Percentiles rank a stretch among this genome's conserved stretches.
Conservation (phyloP, 2,113 vertebrate species). For the Xiphophorus couchianus region DNA sequence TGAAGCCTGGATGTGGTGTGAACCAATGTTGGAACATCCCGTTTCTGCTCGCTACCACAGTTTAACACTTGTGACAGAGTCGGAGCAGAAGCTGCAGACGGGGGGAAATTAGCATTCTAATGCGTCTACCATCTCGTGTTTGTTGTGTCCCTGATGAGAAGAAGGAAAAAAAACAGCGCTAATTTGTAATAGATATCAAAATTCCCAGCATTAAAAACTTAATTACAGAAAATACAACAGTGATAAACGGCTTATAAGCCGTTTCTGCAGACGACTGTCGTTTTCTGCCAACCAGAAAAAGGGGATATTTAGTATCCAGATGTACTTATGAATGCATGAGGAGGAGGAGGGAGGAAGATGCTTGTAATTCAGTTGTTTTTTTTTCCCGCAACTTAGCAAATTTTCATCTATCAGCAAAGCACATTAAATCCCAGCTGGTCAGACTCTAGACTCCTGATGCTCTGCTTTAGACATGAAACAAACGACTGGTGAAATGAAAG, state of each 20-base stretch:
- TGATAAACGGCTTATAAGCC: conserved; percentile 51
- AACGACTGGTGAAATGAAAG: conserved; percentile 71
- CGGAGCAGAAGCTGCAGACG: conserved; percentile 38
- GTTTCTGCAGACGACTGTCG: conserved; percentile 48
- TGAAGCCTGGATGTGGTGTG: conserved; percentile 16
- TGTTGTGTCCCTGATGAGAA: conserved; percentile 57
- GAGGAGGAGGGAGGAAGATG: conserved; percentile 12
- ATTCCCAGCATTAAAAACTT: conserved; percentile 58
- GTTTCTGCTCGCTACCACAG: neutral
- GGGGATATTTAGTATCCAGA: conserved; percentile 65
- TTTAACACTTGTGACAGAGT: conserved; percentile 41
- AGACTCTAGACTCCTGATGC: conserved; percentile 57
- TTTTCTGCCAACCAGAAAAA: conserved; percentile 51
- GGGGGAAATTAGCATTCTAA: conserved; percentile 48
- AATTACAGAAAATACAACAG: conserved; percentile 58
- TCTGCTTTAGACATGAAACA: conserved; percentile 71
- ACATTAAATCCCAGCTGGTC: conserved; percentile 77
- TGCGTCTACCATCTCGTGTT: conserved; percentile 45
- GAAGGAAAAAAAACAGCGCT: conserved; percentile 17
- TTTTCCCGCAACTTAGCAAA: conserved; percentile 72
- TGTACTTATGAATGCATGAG: conserved; percentile 55
- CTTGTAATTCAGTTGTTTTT: conserved; percentile 71
- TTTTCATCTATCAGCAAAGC: conserved; percentile 70
- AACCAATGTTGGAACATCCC: conserved; percentile 15
- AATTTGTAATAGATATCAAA: conserved; percentile 68